Percentiles rank a stretch among this genome's conserved stretches.
phyloP scores from a whole-genome alignment of 2,888 invertebrate species.

The Oasisia sp. region DNA sequence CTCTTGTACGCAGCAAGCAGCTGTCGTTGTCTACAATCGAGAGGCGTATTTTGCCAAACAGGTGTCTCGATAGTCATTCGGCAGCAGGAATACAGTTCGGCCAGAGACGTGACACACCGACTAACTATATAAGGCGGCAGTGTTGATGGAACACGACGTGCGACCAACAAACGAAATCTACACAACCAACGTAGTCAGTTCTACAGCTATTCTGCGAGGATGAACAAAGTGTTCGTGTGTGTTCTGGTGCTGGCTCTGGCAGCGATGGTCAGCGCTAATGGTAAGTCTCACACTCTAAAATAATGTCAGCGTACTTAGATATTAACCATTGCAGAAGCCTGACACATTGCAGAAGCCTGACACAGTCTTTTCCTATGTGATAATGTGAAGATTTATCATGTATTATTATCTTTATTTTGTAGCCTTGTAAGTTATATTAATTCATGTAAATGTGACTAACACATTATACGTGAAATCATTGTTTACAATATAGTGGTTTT shows the following conservation, averaged over 20 bases:
- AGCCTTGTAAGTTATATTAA: too few relatives aligned
- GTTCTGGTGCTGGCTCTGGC: not conserved
- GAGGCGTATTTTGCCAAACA: not conserved
- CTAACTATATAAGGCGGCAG: not conserved
- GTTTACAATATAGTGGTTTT: too few relatives aligned
- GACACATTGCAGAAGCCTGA: too few relatives aligned
- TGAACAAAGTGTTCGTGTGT: conserved; percentile 4
- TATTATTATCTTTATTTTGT: too few relatives aligned
- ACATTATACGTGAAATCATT: too few relatives aligned
- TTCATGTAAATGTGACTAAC: too few relatives aligned
- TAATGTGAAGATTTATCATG: too few relatives aligned
- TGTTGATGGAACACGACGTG: not conserved
- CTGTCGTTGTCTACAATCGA: not conserved
- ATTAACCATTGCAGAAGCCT: too few relatives aligned
- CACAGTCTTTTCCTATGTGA: too few relatives aligned
- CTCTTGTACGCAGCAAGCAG: not conserved
- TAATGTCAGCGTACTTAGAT: too few relatives aligned
- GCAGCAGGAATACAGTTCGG: not conserved
- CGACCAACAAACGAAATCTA: not conserved
- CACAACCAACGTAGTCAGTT: not conserved
- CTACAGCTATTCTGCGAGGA: not conserved
- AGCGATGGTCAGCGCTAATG: too few relatives aligned
- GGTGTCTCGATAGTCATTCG: not conserved
- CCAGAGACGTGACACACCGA: not conserved
- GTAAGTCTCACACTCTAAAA: too few relatives aligned